A percentile compares a stretch with the other conserved stretches of the same genome.
Evolutionary conservation across 2,888 invertebrate genomes (phyloP).

Genomic region (Heliconius aoede): DNA sequence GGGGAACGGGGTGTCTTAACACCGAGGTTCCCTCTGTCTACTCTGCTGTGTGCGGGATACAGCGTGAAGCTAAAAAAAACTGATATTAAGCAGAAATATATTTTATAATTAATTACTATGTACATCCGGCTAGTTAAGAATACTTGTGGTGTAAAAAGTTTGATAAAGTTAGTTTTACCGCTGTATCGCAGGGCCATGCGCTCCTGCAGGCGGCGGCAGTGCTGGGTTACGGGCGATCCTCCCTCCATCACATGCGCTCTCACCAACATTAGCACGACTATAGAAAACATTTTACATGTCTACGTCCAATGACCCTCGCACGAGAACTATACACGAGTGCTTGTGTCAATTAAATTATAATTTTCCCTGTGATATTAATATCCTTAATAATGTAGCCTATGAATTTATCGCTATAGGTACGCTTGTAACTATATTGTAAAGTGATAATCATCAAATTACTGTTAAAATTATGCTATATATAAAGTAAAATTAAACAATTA

Average conservation of each 20-base stretch:
- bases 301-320: background rate
- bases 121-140: background rate
- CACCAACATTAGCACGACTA: background rate
- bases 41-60: too few relatives aligned
- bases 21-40: too few relatives aligned
- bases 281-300: background rate
- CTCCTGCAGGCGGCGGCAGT: background rate
- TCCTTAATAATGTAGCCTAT: background rate
- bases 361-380: slow-evolving; percentile 5
- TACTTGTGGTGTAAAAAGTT: background rate
- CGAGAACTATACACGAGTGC: background rate
- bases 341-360: background rate
- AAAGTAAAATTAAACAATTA: background rate
- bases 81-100: background rate
- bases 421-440: background rate
- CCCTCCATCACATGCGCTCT: background rate
- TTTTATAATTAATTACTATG: background rate
- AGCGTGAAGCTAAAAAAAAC: too few relatives aligned
- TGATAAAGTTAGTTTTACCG: background rate
- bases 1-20: too few relatives aligned
- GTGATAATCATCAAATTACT: background rate
- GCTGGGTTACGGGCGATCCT: background rate
- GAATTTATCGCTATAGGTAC: background rate
- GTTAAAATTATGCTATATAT: background rate
- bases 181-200: background rate